phyloP scores from a whole-genome alignment of 2,113 vertebrate species.

The Hippocampus comes region DNA sequence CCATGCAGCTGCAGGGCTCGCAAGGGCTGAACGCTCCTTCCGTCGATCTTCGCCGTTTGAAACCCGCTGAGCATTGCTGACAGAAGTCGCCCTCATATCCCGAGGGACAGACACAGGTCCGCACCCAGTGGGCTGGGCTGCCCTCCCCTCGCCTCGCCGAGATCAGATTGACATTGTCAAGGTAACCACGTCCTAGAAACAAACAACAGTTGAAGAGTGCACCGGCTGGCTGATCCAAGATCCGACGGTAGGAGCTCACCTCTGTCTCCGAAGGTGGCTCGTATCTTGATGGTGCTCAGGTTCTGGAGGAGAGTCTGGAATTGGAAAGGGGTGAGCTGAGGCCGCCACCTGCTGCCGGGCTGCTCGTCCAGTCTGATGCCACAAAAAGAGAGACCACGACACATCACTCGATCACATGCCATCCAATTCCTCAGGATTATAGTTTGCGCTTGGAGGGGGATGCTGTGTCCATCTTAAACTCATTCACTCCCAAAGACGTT shows the following conservation, averaged over 20 bases:
- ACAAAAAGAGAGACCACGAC: not conserved
- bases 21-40: slow-evolving; percentile 78
- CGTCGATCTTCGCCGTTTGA: slow-evolving; percentile 65
- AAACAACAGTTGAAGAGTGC: not conserved
- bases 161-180: slow-evolving; percentile 80
- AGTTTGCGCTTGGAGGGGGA: not conserved
- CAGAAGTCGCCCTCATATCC: slow-evolving; percentile 83
- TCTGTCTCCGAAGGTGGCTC: slow-evolving; percentile 84
- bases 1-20: slow-evolving; percentile 79
- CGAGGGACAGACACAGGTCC: slow-evolving; percentile 75
- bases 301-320: slow-evolving; percentile 84
- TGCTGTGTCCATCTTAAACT: too few species aligned
- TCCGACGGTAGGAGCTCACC: slow-evolving; percentile 66
- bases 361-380: slow-evolving; percentile 80
- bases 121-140: slow-evolving; percentile 79
- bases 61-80: slow-evolving; percentile 78
- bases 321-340: slow-evolving; percentile 77
- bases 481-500: too few species aligned
- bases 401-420: not conserved
- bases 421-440: not conserved
- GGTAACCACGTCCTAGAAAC: slow-evolving; percentile 82
- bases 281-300: slow-evolving; percentile 84
- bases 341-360: slow-evolving; percentile 79
- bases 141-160: slow-evolving; percentile 73
- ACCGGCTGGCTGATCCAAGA: not conserved